Base-by-base conservation (phyloP, 2,888 invertebrate species). In the Tipula lateralis region DNA sequence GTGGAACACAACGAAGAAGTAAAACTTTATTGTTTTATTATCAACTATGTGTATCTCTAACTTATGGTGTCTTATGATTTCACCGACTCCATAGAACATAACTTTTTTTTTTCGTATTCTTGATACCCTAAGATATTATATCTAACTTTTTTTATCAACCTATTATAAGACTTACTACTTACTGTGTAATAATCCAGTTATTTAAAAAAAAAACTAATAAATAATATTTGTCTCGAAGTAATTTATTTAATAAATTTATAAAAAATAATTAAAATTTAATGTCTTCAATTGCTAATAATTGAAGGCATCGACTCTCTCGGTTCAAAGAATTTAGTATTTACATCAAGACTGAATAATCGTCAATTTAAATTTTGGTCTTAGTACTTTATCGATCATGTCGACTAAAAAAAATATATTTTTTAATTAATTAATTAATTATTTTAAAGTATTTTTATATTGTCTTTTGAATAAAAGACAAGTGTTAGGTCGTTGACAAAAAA, bases 381-480 rank as follows among this genome's bases (percentile, higher is more conserved):
- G 19, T 66, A 66, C 66, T 66, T 66, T 24, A 66, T 50, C 66
- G 66, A 66, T 24, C 19, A 66, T 16, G 44, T 16, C 7, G 16
- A 50, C 44, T 44, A 50, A 50, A 50, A 39, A 39, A 13, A 39
- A 66, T 16, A 66, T 66, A 24, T 66, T 24, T 66, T 66, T 66
- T 66, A 66, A 66, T 66, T 66, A 66, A 66, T 66, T 66, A 66
- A 66, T 66, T 66, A 66, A 66, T 24, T 13, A 66, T 66, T 66
- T 66, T 66, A 66, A 66, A 24, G 19, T 66, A 19, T 66, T 66
- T 44, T 39, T n/a, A n/a, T 66, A 24, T 66, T 66, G 66, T 66
- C 66, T 66, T 66, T 66, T 24, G 24, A 3, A 66, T 66, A 50
- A 5, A 50, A 44, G 7, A 44, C 16, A 44, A 16, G 16, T 44